These are phyloP conservation scores for Luperina nickerlii DNA, from an alignment of 2,888 invertebrate species.

Conservation along the genomic window DNA sequence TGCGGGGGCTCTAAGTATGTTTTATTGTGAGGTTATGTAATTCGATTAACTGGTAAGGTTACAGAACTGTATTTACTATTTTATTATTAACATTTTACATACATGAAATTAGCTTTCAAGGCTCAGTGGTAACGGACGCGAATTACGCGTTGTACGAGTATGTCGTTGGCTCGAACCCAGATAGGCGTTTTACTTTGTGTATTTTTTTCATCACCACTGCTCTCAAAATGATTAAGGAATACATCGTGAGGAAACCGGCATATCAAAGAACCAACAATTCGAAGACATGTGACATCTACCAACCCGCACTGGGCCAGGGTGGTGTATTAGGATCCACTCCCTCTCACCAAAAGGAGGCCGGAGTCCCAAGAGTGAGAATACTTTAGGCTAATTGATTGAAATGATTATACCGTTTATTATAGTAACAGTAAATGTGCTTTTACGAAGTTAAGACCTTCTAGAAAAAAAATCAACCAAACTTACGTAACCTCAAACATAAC, in stretches of 20 bases:
- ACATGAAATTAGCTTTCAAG: neutral
- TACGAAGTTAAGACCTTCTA: neutral
- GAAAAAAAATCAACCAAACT: neutral
- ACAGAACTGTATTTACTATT: neutral
- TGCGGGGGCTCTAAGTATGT: too few relatives aligned
- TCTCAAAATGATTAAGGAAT: too few relatives aligned
- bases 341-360: neutral
- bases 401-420: neutral
- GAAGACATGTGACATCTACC: neutral
- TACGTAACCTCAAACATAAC: conserved; percentile 22
- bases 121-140: too few relatives aligned
- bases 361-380: neutral
- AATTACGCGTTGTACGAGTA: too few relatives aligned
- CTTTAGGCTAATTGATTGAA: neutral
- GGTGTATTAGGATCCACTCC: neutral
- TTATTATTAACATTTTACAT: neutral
- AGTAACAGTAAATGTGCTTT: neutral
- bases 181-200: too few relatives aligned
- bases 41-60: neutral
- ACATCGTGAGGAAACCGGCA: neutral
- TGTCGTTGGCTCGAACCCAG: too few relatives aligned
- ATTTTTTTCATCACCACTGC: too few relatives aligned
- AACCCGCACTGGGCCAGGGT: neutral
- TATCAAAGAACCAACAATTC: neutral
- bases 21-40: neutral